These are phyloP conservation scores for Argentina silus DNA, from an alignment of 2,797 vertebrate genomes.

Conservation along the genomic window DNA sequence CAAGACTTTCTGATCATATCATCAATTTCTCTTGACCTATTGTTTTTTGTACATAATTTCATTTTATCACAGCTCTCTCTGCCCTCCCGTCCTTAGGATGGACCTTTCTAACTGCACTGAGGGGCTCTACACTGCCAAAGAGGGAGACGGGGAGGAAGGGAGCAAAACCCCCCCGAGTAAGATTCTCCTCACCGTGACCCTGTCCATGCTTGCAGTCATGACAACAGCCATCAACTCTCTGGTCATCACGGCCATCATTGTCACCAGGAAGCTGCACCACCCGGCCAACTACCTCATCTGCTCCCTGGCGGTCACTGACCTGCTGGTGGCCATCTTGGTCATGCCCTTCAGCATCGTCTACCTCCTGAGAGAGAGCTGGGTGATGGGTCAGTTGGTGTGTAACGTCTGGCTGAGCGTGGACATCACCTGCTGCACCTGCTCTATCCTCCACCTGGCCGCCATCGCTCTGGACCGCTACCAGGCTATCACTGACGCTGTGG, in stretches of 20 bases:
- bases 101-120: slow-evolving; percentile 88
- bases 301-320: slow-evolving; percentile 94
- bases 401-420: slow-evolving; percentile 95
- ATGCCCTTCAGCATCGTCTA: slow-evolving; percentile 99
- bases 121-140: slow-evolving; percentile 78
- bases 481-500: slow-evolving; percentile 95
- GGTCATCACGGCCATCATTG: slow-evolving; percentile 94
- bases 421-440: slow-evolving; percentile 95
- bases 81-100: slow-evolving; percentile 79
- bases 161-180: slow-evolving; percentile 82
- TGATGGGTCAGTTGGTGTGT: slow-evolving; percentile 93
- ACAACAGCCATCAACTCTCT: slow-evolving; percentile 96
- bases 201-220: slow-evolving; percentile 88
- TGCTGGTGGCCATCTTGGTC: slow-evolving; percentile 95
- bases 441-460: slow-evolving; percentile 93
- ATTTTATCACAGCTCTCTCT: slow-evolving; percentile 12
- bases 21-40: neutral
- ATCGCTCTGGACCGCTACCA: slow-evolving; percentile 95
- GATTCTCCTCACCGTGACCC: slow-evolving; percentile 89
- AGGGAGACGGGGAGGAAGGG: slow-evolving; percentile 60
- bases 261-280: slow-evolving; percentile 95
- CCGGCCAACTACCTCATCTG: slow-evolving; percentile 98
- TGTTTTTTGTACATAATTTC: neutral
- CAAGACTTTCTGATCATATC: no score
- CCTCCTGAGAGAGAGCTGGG: slow-evolving; percentile 87